A percentile compares a stretch with the other conserved stretches of the same genome.
Evolutionary conservation across 2,797 vertebrate species (phyloP).

Genomic region (Glossophaga mutica): DNA sequence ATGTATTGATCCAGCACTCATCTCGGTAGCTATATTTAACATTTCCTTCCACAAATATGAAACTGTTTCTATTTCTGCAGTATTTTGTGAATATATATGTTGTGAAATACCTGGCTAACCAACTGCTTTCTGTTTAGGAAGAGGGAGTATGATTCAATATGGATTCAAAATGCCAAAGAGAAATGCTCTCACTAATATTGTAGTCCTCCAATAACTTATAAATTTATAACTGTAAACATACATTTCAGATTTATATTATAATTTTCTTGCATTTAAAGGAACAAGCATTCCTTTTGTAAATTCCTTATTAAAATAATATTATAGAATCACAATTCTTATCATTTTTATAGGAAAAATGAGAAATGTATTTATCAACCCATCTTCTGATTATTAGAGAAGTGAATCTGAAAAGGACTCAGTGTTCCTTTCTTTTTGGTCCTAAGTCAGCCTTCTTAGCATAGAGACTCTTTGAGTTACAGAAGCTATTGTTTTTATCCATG

Average conservation of each 20-base stretch:
- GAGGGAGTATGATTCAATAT: neutral
- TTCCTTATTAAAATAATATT: neutral
- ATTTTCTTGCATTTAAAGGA: neutral
- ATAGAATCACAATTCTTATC: neutral
- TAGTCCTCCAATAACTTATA: neutral
- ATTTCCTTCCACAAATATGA: slow-evolving; percentile 40
- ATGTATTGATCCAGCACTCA: slow-evolving; percentile 17
- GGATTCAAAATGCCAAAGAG: slow-evolving; percentile 2
- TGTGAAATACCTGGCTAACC: slow-evolving; percentile 34
- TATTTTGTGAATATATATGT: neutral
- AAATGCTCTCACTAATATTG: neutral
- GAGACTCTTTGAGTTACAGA: neutral
- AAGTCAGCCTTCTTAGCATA: neutral
- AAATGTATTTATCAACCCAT: neutral
- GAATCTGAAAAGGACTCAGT: neutral
- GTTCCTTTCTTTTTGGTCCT: neutral
- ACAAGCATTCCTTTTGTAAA: neutral
- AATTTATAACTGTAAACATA: neutral
- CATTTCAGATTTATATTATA: neutral
- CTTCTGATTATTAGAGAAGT: neutral
- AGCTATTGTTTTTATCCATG: neutral
- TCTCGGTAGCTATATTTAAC: slow-evolving; percentile 42
- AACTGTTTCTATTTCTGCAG: slow-evolving; percentile 9
- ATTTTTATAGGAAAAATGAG: neutral
- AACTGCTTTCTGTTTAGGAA: slow-evolving; percentile 15